Conservation (phyloP, 2,113 vertebrate genomes). For the Entomyzon cyanotis region DNA sequence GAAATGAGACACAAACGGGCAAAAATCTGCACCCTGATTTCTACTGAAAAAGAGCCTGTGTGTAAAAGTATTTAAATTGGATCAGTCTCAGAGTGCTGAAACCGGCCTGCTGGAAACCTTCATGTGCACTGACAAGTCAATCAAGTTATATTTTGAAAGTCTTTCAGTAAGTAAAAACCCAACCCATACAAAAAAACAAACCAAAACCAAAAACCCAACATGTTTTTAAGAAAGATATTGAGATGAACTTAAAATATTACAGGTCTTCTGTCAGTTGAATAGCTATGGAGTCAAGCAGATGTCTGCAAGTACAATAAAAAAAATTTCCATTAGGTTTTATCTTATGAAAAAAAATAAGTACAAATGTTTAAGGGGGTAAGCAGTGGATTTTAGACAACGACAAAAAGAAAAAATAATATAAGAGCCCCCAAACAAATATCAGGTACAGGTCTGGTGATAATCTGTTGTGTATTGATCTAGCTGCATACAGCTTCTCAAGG, state of each 20-base stretch:
- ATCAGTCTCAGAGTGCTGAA: background rate
- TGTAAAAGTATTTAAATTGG: background rate
- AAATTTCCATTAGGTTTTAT: background rate
- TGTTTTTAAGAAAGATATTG: background rate
- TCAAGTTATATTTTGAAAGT: background rate
- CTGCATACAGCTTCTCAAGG: background rate
- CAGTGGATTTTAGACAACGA: background rate
- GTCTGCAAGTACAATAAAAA: background rate
- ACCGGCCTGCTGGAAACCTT: background rate
- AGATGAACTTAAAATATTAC: background rate
- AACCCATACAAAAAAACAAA: accelerated
- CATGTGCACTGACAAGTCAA: background rate
- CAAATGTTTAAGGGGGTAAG: background rate
- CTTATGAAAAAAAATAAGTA: background rate
- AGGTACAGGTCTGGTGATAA: background rate
- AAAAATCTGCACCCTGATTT: background rate
- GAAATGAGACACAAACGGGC: background rate
- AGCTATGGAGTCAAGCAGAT: background rate
- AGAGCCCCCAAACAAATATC: accelerated
- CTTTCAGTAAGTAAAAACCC: background rate
- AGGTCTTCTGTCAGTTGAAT: background rate
- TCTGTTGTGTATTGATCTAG: background rate
- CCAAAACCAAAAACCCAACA: accelerated
- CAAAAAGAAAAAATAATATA: background rate
- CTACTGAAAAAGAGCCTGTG: background rate